Evolutionary conservation across 2,888 invertebrate species (phyloP).

Genomic region (Cryptus viduatorius): DNA sequence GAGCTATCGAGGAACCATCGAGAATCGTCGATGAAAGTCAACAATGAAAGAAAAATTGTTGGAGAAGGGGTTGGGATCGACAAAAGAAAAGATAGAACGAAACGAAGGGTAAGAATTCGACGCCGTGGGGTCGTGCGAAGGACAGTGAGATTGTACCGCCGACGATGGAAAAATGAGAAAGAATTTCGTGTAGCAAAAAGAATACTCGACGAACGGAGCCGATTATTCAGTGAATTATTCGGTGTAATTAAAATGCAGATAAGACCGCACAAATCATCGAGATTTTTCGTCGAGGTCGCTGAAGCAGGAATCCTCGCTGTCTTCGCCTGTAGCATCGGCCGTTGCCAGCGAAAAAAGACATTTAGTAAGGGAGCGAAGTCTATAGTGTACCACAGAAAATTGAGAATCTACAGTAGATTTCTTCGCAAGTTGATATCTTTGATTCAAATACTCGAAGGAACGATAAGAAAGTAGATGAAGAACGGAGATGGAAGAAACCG

Average conservation of each 20-base stretch:
- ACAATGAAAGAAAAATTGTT: constrained; percentile 43
- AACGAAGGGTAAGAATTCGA: constrained; percentile 50
- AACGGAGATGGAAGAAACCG: background rate
- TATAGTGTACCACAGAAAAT: constrained; percentile 13
- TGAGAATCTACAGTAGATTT: background rate
- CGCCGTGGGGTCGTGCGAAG: constrained; percentile 39
- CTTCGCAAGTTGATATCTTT: background rate
- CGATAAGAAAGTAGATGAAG: background rate
- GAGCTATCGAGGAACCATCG: constrained; percentile 43
- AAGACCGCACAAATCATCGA: constrained; percentile 83
- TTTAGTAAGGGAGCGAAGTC: constrained; percentile 41
- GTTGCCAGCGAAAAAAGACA: constrained; percentile 38
- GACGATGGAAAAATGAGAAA: constrained; percentile 54
- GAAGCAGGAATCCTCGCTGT: constrained; percentile 56
- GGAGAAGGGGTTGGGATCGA: background rate
- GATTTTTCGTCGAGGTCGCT: constrained; percentile 78
- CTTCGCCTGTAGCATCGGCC: constrained; percentile 9
- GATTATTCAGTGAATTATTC: constrained; percentile 83
- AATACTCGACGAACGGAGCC: constrained; percentile 69
- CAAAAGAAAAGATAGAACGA: constrained; percentile 40
- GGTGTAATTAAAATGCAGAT: constrained; percentile 85
- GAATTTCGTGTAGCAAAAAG: constrained; percentile 68
- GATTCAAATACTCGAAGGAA: background rate
- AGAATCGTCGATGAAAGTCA: constrained; percentile 54
- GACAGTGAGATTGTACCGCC: constrained; percentile 46